A percentile compares a stretch with the other conserved stretches of the same genome.
phyloP scores from a whole-genome alignment of 2,113 vertebrate species.

The Psammodynastes pulverulentus region DNA sequence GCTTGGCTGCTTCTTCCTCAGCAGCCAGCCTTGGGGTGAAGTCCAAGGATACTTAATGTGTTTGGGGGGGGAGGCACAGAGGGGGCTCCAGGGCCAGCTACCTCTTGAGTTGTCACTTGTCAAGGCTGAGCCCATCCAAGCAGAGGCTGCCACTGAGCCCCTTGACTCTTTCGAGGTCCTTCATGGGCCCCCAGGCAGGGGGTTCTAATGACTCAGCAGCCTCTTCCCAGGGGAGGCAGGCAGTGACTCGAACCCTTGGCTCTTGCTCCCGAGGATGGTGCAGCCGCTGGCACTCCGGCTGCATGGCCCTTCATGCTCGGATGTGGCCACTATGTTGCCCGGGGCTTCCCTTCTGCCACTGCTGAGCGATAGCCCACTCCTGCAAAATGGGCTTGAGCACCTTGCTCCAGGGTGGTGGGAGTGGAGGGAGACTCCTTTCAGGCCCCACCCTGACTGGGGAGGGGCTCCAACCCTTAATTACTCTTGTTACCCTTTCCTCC shows the following conservation, averaged over 20 bases:
- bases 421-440: too few relatives aligned
- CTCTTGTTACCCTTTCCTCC: neutral
- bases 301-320: neutral
- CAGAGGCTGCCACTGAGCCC: neutral
- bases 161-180: neutral
- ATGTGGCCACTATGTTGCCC: neutral
- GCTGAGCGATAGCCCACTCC: neutral
- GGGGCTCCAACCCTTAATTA: neutral
- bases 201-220: neutral
- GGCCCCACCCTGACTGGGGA: neutral
- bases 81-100: neutral
- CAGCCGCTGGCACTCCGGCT: too few relatives aligned
- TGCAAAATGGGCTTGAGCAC: neutral
- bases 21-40: neutral
- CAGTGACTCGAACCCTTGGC: neutral
- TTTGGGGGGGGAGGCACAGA: neutral
- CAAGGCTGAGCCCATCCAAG: neutral
- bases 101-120: neutral
- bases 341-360: neutral
- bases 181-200: neutral
- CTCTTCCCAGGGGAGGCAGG: neutral
- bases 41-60: accelerated
- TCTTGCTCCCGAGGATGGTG: neutral
- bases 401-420: neutral
- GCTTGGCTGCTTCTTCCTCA: neutral